Percentiles rank a stretch among this genome's conserved stretches.
Evolutionary conservation across 2,113 vertebrate species (phyloP).

Genomic region (Guaruba guarouba): DNA sequence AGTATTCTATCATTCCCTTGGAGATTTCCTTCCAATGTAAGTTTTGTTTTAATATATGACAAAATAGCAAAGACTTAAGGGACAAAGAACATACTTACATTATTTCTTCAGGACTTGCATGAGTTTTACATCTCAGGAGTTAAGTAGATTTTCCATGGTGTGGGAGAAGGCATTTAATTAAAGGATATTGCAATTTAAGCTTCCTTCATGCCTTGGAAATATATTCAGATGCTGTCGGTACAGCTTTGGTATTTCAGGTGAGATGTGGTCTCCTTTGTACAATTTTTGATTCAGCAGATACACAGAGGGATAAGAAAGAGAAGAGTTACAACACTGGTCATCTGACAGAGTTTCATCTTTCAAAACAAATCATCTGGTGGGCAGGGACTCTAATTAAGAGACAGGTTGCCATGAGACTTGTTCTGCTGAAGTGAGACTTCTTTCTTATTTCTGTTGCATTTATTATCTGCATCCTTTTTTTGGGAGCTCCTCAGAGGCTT

Average conservation of each 20-base stretch:
- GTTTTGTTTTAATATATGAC: not conserved
- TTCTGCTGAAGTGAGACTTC: not conserved
- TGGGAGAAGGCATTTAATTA: not conserved
- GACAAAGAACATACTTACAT: not conserved
- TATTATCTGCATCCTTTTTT: not conserved
- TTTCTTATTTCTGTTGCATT: not conserved
- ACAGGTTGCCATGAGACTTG: not conserved
- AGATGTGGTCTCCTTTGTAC: not conserved
- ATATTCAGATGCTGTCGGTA: not conserved
- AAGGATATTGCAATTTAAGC: not conserved
- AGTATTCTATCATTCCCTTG: not conserved
- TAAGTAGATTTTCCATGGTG: not conserved
- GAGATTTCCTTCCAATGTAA: not conserved
- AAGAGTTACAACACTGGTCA: not conserved
- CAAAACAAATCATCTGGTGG: not conserved
- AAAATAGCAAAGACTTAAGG: not conserved
- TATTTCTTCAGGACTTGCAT: not conserved
- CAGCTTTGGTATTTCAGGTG: not conserved
- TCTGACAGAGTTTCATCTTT: not conserved
- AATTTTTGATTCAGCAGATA: not conserved
- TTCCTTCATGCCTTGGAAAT: not conserved
- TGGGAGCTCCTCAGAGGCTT: not conserved
- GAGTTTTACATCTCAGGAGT: not conserved
- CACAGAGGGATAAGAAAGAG: not conserved
- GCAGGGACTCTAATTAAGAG: not conserved